A percentile compares a stretch with the other conserved stretches of the same genome.
These are phyloP conservation scores for Arge pagana DNA, from an alignment of 2,888 invertebrate genomes.

Conservation along the genomic window DNA sequence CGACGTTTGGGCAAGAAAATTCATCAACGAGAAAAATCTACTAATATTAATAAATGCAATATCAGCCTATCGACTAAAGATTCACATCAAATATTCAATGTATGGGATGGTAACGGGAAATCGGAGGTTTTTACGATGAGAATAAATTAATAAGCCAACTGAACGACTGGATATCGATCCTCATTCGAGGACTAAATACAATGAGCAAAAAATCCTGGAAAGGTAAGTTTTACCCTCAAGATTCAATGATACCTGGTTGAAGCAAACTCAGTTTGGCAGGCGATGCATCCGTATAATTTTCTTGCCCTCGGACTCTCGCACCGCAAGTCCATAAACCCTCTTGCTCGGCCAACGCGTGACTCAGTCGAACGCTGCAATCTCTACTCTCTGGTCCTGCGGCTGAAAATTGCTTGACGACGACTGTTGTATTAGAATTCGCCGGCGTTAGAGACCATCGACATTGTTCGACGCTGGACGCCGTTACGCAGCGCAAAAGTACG, in stretches of 20 bases:
- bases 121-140: conserved; percentile 7
- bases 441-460: conserved; percentile 55
- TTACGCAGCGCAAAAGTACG: conserved; percentile 51
- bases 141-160: background rate
- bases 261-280: conserved; percentile 54
- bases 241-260: conserved; percentile 54
- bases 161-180: background rate
- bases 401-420: conserved; percentile 52
- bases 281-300: conserved; percentile 52
- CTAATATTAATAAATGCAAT: no score
- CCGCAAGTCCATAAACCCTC: conserved; percentile 56
- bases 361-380: conserved; percentile 53
- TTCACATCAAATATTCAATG: no score
- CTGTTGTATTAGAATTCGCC: conserved; percentile 50
- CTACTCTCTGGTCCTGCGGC: conserved; percentile 50
- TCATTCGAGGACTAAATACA: background rate
- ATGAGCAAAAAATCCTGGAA: background rate
- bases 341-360: conserved; percentile 51
- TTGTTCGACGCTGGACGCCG: conserved; percentile 49
- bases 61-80: no score
- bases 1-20: no score
- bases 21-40: no score
- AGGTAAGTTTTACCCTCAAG: conserved; percentile 30
- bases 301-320: conserved; percentile 46
- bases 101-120: no score